A percentile compares a stretch with the other conserved stretches of the same genome.
phyloP scores from a whole-genome alignment of 2,888 invertebrate genomes.

The Gonocerus acuteangulatus region DNA sequence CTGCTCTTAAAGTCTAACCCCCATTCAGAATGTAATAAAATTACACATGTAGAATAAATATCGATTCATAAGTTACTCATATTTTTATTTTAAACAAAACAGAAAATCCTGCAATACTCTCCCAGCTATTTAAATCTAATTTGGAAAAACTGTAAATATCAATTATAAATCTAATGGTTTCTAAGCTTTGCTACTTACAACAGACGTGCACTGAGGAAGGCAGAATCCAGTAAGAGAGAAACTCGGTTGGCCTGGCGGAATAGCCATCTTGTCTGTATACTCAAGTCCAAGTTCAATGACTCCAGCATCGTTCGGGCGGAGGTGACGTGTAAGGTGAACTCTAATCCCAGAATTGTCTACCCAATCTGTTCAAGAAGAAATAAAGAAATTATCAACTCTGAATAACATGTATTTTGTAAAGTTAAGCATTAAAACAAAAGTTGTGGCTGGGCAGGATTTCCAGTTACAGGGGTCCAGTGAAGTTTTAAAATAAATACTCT shows the following conservation, averaged over 20 bases:
- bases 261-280: conserved; percentile 96
- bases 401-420: background rate
- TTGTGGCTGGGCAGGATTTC: background rate
- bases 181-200: conserved; percentile 63
- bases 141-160: too few species aligned
- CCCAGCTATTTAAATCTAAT: too few species aligned
- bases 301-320: conserved; percentile 81
- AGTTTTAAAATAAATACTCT: background rate
- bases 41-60: too few species aligned
- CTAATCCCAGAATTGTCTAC: conserved; percentile 85
- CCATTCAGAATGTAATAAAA: too few species aligned
- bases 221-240: conserved; percentile 87
- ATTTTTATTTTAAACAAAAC: too few species aligned
- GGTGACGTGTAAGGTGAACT: conserved; percentile 65
- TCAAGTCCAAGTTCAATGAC: conserved; percentile 95
- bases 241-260: conserved; percentile 66
- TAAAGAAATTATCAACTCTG: too few species aligned
- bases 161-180: too few species aligned
- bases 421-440: background rate
- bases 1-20: too few species aligned
- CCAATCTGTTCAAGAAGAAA: conserved; percentile 58
- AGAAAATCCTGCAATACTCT: too few species aligned
- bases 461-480: background rate
- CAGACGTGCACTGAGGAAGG: conserved; percentile 83
- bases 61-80: too few species aligned